phyloP scores from a whole-genome alignment of 2,113 vertebrate genomes.

The Neogobius melanostomus region DNA sequence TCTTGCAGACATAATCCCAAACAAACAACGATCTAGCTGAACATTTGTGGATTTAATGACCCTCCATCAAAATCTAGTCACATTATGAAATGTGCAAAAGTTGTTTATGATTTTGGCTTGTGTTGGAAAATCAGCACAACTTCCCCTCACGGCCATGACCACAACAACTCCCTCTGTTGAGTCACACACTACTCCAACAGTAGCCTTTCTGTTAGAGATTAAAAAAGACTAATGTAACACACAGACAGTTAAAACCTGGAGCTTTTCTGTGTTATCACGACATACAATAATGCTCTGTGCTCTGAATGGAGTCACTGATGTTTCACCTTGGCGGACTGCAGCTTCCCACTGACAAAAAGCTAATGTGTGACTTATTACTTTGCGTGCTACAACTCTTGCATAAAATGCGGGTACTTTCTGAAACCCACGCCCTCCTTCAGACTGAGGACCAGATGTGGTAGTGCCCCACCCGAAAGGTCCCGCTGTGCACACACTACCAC shows the following conservation, averaged over 20 bases:
- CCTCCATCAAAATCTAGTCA: too few relatives aligned
- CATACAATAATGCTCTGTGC: not conserved
- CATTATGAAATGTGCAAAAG: too few relatives aligned
- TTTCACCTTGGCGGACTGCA: conserved; percentile 18
- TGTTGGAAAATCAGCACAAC: conserved; percentile 36
- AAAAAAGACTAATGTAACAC: conserved; percentile 30
- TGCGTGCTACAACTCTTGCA: conserved; percentile 14
- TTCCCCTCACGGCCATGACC: conserved; percentile 43
- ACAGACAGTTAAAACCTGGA: conserved; percentile 22
- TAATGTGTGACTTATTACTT: conserved; percentile 24
- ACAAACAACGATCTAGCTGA: too few relatives aligned
- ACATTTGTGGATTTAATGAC: too few relatives aligned
- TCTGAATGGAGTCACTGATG: conserved; percentile 24
- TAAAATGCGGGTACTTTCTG: conserved; percentile 36
- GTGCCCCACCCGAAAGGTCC: conserved; percentile 61
- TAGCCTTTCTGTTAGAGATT: conserved; percentile 40
- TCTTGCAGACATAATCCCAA: too few relatives aligned
- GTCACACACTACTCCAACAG: conserved; percentile 54
- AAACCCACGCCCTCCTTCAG: conserved; percentile 38
- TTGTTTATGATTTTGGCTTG: too few relatives aligned
- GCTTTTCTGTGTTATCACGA: conserved; percentile 10
- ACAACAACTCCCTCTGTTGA: conserved; percentile 47
- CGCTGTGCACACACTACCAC: conserved; percentile 38
- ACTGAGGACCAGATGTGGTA: conserved; percentile 57
- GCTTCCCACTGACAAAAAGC: conserved; percentile 10